Percentiles rank a stretch among this genome's conserved stretches.
Evolutionary conservation across 2,113 vertebrate genomes (phyloP).

Genomic region (Grallaria varia): DNA sequence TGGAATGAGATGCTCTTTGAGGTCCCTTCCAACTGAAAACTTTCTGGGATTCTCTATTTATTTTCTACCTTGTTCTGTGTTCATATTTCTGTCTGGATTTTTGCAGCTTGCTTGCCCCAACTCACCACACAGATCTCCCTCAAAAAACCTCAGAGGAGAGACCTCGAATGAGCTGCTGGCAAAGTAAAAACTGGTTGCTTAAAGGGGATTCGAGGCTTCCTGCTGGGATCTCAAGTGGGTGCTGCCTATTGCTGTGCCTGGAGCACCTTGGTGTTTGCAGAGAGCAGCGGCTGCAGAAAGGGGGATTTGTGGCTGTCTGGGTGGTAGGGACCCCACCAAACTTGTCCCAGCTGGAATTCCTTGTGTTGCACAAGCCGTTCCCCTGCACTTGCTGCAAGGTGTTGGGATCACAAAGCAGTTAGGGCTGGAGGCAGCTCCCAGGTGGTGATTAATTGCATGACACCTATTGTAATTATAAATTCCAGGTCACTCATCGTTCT

Average conservation of each 20-base stretch:
- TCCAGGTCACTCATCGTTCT: constrained; percentile 66
- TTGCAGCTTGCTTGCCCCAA: background rate
- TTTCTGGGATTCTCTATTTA: background rate
- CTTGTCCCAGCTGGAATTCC: constrained; percentile 26
- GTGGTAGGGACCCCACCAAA: constrained; percentile 2
- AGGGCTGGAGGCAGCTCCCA: background rate
- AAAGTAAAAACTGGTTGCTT: background rate
- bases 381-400: constrained; percentile 43
- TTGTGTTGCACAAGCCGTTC: constrained; percentile 23
- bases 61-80: background rate
- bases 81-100: background rate
- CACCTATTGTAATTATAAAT: constrained; percentile 62
- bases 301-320: background rate
- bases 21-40: background rate
- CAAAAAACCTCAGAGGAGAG: background rate
- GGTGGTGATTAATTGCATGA: constrained; percentile 61
- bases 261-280: background rate
- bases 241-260: background rate
- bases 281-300: background rate
- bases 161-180: background rate
- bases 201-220: background rate
- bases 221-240: background rate
- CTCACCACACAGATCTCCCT: background rate
- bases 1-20: fast-evolving
- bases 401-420: background rate